Evolutionary conservation across 1,140 invertebrate genomes (phyloP), one percentile per base, ranked within the genome.

Genomic region (Drosophila ficusphila): DNA sequence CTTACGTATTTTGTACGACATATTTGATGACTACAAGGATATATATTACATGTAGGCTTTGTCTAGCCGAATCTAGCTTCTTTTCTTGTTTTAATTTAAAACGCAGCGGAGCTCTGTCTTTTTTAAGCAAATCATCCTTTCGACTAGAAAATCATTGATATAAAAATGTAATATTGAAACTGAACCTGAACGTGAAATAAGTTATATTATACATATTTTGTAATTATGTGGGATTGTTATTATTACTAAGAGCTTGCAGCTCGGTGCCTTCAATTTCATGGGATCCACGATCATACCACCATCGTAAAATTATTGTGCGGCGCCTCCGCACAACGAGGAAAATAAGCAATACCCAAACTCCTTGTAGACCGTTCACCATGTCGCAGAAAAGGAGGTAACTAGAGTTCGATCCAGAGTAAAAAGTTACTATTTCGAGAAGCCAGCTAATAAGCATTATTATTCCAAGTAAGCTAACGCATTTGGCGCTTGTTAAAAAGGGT

Each of bases 261-360:
- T 90, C 89, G 3, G 86, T 85, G n/a, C 72, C 72, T 18, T 72
- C 58, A 3, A 91, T 76, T n/a, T 64, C 56, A 53, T 91, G 90
- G 0, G 90, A 88, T 7, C 90, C 90, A 12, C 90, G 71, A 60
- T 91, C 90, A 31, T 90, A 74, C 90, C 90, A 91, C 90, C 90
- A 91, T 9, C 89, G 69, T 12, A 90, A 29, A n/a, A 91, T 91
- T 16, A 91, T 74, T 14, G 85, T 90, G 16, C 90, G 82, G 4
- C 90, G 79, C 29, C 90, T 72, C 1, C 90, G 75, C 1, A 91
- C 86, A 1, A 91, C 85, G 6, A 91, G 56, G 34, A 91, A 91
- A n/a, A 91, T 91, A 0, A 91, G 62, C 58, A 91, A 38, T 8
- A 91, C 78, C 65, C 90, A 90, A 21, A 91, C 76, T 9, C 90